A percentile compares a stretch with the other conserved stretches of the same genome.
These are phyloP conservation scores for Drosophila insularis DNA, from an alignment of 1,140 invertebrate species.

Conservation along the genomic window DNA sequence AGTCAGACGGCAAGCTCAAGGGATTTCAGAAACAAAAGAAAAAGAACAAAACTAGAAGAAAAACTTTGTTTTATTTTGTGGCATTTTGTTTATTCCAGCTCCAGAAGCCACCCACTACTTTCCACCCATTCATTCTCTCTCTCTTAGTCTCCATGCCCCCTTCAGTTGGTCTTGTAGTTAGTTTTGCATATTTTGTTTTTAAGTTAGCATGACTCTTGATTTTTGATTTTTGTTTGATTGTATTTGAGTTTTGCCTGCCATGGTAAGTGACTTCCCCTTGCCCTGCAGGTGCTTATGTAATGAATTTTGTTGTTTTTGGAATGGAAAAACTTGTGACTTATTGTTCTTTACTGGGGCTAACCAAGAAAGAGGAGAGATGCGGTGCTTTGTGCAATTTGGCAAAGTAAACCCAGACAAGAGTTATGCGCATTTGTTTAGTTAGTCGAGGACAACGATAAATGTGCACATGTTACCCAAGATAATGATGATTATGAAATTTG, in stretches of 20 bases:
- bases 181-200: conserved; percentile 38
- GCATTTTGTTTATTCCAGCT: conserved; percentile 40
- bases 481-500: conserved; percentile 1
- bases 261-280: neutral
- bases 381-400: conserved; percentile 37
- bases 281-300: conserved; percentile 34
- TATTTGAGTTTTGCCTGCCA: conserved; percentile 46
- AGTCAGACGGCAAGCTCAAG: neutral
- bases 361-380: conserved; percentile 17
- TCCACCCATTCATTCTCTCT: neutral
- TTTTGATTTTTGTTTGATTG: conserved; percentile 63
- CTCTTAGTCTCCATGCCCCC: neutral
- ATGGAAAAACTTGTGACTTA: conserved; percentile 15
- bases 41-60: conserved; percentile 28
- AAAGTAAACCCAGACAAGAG: conserved; percentile 43
- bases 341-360: conserved; percentile 18
- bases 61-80: conserved; percentile 44
- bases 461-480: neutral
- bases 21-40: neutral
- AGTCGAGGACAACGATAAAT: conserved; percentile 17
- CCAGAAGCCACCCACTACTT: neutral
- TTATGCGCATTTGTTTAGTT: conserved; percentile 36
- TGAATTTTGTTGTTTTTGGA: conserved; percentile 31
- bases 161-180: conserved; percentile 10
- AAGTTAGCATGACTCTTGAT: conserved; percentile 54